phyloP scores from a whole-genome alignment of 2,888 invertebrate species.

The Cancer borealis region DNA sequence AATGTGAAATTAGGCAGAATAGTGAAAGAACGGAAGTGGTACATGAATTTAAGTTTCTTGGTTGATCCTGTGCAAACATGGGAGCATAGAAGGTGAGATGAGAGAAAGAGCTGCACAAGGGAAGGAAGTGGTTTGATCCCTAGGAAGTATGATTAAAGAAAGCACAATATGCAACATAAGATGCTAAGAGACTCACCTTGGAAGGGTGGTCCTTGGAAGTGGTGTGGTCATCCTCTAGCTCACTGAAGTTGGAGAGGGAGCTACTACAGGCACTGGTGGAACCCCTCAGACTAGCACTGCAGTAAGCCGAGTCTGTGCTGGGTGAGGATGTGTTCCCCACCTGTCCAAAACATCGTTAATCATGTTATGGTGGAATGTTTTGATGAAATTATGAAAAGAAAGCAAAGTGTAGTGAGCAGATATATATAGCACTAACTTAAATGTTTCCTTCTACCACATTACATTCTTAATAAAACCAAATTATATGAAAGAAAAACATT shows the following conservation, averaged over 20 bases:
- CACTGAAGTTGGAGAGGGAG: slow-evolving; percentile 71
- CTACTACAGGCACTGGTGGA: slow-evolving; percentile 72
- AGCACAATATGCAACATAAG: no score
- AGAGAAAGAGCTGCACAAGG: no score
- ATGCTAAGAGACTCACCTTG: slow-evolving; percentile 1
- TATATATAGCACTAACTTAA: not conserved
- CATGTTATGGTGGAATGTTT: not conserved
- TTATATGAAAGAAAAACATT: not conserved
- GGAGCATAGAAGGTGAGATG: no score
- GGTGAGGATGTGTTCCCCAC: slow-evolving; percentile 52
- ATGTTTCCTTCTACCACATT: no score
- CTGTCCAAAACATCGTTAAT: slow-evolving; percentile 38
- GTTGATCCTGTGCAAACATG: no score
- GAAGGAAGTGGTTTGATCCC: no score
- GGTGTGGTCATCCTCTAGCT: slow-evolving; percentile 59
- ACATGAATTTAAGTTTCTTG: no score
- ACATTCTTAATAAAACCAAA: not conserved
- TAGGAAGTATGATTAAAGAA: no score
- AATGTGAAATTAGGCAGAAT: no score
- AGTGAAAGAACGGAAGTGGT: no score
- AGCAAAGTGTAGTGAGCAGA: not conserved
- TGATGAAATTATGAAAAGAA: not conserved
- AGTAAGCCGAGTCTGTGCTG: slow-evolving; percentile 72
- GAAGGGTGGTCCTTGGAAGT: slow-evolving; percentile 51
- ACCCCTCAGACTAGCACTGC: slow-evolving; percentile 65